Conservation (phyloP, 92 coral and sea anemone species). For the Porites divaricata region DNA sequence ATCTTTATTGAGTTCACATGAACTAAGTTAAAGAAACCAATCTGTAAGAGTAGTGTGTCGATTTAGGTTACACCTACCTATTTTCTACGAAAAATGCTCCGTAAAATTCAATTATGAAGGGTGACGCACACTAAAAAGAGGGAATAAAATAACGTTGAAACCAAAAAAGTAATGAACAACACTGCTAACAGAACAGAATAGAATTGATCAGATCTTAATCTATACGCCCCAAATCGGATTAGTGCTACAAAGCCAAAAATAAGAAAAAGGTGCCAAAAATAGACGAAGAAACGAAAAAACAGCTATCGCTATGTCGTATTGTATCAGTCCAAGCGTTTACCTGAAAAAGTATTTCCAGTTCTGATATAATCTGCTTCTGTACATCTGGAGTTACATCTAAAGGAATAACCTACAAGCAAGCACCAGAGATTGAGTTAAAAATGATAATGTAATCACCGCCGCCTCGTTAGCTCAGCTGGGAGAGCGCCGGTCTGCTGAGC, state of each 20-base stretch:
- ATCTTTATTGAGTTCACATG: too few relatives aligned
- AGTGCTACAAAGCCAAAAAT: too few relatives aligned
- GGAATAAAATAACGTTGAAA: not conserved
- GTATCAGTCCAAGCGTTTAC: constrained; percentile 29
- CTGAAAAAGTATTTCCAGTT: constrained; percentile 95
- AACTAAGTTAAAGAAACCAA: too few relatives aligned
- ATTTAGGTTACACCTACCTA: constrained; percentile 56
- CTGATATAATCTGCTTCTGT: constrained; percentile 95
- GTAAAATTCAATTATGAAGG: constrained; percentile 93
- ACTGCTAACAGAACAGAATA: not conserved
- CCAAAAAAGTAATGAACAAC: not conserved
- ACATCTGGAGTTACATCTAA: constrained; percentile 95
- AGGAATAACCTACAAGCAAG: constrained; percentile 78
- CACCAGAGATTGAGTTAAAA: not conserved
- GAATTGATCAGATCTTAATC: too few relatives aligned
- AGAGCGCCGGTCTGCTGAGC: too few relatives aligned
- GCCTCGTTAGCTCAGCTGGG: too few relatives aligned
- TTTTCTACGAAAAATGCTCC: constrained; percentile 99
- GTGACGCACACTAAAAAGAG: constrained; percentile 84
- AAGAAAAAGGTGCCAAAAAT: too few relatives aligned
- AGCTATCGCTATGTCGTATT: too few relatives aligned
- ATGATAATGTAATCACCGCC: not conserved
- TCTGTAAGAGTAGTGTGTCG: too few relatives aligned
- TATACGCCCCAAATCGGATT: too few relatives aligned
- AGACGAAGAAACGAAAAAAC: too few relatives aligned